Evolutionary conservation across 2,113 vertebrate genomes (phyloP).

Genomic region (Pardalotus punctatus): DNA sequence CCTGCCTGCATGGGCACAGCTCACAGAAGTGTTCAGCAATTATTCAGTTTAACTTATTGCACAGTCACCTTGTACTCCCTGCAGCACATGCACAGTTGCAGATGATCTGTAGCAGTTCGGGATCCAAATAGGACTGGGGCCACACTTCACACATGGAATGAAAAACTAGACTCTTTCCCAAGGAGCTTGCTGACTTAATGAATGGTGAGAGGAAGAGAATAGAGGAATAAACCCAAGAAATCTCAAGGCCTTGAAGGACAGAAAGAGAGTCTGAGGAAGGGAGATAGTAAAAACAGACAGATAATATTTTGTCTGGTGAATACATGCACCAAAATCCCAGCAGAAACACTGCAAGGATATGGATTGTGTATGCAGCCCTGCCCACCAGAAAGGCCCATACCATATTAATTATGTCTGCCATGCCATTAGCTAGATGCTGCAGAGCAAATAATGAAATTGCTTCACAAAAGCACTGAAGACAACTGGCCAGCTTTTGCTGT

Average conservation of each 20-base stretch:
- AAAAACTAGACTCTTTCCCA: background rate
- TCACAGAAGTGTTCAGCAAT: background rate
- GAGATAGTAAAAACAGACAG: slow-evolving; percentile 8
- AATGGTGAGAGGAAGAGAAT: background rate
- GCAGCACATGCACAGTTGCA: background rate
- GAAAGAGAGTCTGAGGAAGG: slow-evolving; percentile 3
- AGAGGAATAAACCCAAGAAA: background rate
- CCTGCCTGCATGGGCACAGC: background rate
- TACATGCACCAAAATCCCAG: background rate
- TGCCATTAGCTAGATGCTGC: slow-evolving; percentile 1
- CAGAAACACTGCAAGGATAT: background rate
- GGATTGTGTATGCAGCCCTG: background rate
- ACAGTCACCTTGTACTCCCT: background rate
- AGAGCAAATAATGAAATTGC: slow-evolving; percentile 20
- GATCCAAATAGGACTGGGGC: background rate
- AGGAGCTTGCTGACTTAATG: background rate
- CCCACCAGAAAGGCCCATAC: background rate
- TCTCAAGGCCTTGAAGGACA: slow-evolving; percentile 17
- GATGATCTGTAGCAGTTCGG: background rate
- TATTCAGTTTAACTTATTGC: no score
- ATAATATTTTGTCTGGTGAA: slow-evolving; percentile 8
- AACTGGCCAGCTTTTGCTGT: background rate
- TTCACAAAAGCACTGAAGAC: background rate
- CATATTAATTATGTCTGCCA: slow-evolving; percentile 16
- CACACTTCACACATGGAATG: background rate